phyloP scores from a whole-genome alignment of 2,797 vertebrate genomes.

The Chromis chromis region DNA sequence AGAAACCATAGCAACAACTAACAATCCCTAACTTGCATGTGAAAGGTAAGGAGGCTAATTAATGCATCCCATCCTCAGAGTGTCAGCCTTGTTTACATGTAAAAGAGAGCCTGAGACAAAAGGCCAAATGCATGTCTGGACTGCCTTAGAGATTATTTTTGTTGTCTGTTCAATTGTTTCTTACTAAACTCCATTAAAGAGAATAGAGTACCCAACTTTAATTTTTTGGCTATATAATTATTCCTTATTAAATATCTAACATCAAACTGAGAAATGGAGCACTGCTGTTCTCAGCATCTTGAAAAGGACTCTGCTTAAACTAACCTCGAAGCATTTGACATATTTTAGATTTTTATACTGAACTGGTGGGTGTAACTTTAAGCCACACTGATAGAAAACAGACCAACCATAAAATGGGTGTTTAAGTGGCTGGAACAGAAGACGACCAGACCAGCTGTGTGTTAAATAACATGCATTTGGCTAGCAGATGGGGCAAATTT shows the following conservation, averaged over 20 bases:
- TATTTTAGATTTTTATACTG: neutral
- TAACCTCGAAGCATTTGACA: neutral
- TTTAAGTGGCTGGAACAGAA: neutral
- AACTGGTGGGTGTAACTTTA: neutral
- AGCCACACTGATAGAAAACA: constrained; percentile 1
- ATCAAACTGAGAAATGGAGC: constrained; percentile 10
- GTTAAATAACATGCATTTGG: neutral
- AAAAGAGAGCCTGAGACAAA: constrained; percentile 26
- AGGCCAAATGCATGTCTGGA: constrained; percentile 25
- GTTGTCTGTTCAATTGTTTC: neutral
- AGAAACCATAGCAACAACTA: constrained; percentile 68
- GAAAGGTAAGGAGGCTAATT: constrained; percentile 63
- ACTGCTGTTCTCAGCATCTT: neutral
- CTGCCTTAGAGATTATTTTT: neutral
- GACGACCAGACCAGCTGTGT: neutral
- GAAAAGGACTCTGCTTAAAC: neutral
- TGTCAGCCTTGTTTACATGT: constrained; percentile 51
- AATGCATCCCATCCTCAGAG: constrained; percentile 43
- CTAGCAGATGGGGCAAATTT: neutral
- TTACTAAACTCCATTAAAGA: neutral
- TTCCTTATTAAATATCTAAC: neutral
- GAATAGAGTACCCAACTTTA: neutral
- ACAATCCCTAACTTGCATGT: constrained; percentile 73
- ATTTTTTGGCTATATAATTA: neutral
- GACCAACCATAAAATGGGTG: neutral